Percentiles rank a stretch among this genome's conserved stretches.
phyloP scores from a whole-genome alignment of 2,888 invertebrate species.

The Drosophila limbata region DNA sequence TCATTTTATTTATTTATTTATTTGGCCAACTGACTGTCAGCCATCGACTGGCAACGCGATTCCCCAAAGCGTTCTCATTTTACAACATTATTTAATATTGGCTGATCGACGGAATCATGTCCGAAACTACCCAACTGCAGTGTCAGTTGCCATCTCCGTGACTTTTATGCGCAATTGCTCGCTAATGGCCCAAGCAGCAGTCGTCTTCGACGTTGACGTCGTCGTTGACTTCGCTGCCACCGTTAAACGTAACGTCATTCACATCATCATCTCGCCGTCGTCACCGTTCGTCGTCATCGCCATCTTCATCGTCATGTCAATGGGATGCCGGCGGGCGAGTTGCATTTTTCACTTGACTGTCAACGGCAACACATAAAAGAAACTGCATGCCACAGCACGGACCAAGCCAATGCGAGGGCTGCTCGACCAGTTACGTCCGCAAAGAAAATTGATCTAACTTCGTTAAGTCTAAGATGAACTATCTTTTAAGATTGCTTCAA shows the following conservation, averaged over 20 bases:
- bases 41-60: conserved; percentile 33
- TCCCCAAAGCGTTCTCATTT: conserved; percentile 61
- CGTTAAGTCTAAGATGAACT: neutral
- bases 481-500: too few relatives aligned
- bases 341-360: conserved; percentile 79
- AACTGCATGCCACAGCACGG: conserved; percentile 31
- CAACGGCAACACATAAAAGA: conserved; percentile 66
- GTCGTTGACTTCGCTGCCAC: conserved; percentile 41
- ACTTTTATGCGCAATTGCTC: conserved; percentile 80
- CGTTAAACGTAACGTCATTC: conserved; percentile 73
- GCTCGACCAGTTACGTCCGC: neutral
- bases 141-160: conserved; percentile 55
- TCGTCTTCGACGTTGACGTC: conserved; percentile 13
- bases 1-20: conserved; percentile 75
- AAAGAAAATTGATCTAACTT: neutral
- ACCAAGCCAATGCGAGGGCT: conserved; percentile 41
- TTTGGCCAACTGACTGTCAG: conserved; percentile 56
- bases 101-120: conserved; percentile 54
- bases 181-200: conserved; percentile 67
- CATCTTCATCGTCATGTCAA: conserved; percentile 52
- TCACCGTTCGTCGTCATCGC: conserved; percentile 45
- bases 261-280: conserved; percentile 63
- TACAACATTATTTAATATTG: conserved; percentile 82
- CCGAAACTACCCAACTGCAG: conserved; percentile 50
- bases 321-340: conserved; percentile 71